Percentiles rank a stretch among this genome's conserved stretches.
These are phyloP conservation scores for Lacerta bilineata DNA, from an alignment of 2,797 vertebrate species.

Conservation along the genomic window DNA sequence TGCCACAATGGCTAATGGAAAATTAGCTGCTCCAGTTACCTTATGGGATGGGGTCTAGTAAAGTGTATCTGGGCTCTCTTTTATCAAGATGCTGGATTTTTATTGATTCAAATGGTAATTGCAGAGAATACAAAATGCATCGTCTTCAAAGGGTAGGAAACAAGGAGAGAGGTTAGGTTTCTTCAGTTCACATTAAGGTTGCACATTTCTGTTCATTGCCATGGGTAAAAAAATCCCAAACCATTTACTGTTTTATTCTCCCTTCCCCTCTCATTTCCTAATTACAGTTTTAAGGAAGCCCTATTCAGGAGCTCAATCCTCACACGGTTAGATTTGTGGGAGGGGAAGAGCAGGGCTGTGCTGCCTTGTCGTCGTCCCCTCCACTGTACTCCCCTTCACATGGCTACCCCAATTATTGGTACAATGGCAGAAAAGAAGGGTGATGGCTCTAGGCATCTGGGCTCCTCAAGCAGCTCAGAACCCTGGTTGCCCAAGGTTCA, in stretches of 20 bases:
- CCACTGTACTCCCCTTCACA: neutral
- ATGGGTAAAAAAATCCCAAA: neutral
- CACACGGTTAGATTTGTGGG: neutral
- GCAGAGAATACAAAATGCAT: constrained; percentile 67
- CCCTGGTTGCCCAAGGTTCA: too few relatives aligned
- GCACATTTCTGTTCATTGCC: constrained; percentile 47
- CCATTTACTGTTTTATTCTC: constrained; percentile 6
- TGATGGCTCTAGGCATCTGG: too few relatives aligned
- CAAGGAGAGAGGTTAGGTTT: constrained; percentile 50
- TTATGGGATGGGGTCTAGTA: constrained; percentile 68
- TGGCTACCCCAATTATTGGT: too few relatives aligned
- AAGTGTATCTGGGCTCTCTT: constrained; percentile 65
- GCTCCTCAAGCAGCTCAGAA: too few relatives aligned
- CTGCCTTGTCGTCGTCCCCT: neutral
- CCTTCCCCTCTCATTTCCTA: neutral
- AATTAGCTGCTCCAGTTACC: constrained; percentile 76
- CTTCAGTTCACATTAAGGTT: constrained; percentile 54
- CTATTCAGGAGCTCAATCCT: neutral
- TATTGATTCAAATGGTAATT: constrained; percentile 76
- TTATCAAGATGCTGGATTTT: constrained; percentile 72
- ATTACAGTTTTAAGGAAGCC: neutral
- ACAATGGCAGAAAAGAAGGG: too few relatives aligned
- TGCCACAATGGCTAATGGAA: constrained; percentile 75
- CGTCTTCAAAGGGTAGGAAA: constrained; percentile 67
- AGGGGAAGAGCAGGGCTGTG: neutral